These are phyloP conservation scores for Muraenolepis orangiensis DNA, from an alignment of 2,797 vertebrate species.

Conservation along the genomic window DNA sequence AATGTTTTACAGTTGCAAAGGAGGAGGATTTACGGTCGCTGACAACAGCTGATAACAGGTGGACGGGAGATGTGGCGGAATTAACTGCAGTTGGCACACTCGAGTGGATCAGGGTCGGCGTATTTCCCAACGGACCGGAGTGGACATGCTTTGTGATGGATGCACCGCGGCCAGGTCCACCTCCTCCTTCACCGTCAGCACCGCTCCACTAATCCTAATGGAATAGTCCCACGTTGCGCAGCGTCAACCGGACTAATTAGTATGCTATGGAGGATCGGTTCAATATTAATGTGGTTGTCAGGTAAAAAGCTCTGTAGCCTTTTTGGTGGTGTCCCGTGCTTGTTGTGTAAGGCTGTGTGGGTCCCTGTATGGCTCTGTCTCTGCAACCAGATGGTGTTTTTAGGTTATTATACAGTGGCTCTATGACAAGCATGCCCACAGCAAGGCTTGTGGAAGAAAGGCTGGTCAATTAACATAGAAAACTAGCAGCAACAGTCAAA, in stretches of 20 bases:
- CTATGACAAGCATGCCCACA: background rate
- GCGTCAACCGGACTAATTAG: conserved; percentile 42
- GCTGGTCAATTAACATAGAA: background rate
- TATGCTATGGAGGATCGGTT: conserved; percentile 46
- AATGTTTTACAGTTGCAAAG: conserved; percentile 37
- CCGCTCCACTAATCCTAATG: conserved; percentile 32
- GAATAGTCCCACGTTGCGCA: conserved; percentile 40
- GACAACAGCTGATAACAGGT: conserved; percentile 10
- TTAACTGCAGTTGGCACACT: conserved; percentile 14
- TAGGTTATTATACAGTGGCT: conserved; percentile 7
- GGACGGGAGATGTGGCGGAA: conserved; percentile 3
- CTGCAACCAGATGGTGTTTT: conserved; percentile 64
- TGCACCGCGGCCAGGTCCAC: background rate
- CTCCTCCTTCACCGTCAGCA: conserved; percentile 1
- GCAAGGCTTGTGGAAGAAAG: background rate
- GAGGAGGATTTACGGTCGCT: conserved; percentile 7
- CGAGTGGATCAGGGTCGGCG: conserved; percentile 29
- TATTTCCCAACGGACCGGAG: conserved; percentile 28
- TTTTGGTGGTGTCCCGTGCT: conserved; percentile 1
- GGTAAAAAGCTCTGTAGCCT: conserved; percentile 46
- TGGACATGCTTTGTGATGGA: conserved; percentile 52
- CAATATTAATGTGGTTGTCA: conserved; percentile 62
- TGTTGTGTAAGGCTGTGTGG: background rate
- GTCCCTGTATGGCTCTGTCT: conserved; percentile 37
- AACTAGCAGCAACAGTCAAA: background rate